Evolutionary conservation across 2,888 invertebrate genomes (phyloP).

Genomic region (Rotaria sp.): DNA sequence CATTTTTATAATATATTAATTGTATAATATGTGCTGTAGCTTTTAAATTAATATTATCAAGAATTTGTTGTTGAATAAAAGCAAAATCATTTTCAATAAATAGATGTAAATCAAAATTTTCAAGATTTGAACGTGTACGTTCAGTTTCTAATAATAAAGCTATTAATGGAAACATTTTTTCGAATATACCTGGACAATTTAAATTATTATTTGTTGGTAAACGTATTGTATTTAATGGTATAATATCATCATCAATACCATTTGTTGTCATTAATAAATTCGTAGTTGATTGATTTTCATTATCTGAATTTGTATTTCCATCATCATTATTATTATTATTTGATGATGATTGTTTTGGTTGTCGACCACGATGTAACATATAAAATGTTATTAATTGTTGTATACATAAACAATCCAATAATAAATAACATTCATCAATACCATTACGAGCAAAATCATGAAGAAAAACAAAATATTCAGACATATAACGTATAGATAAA

Average conservation of each 20-base stretch:
- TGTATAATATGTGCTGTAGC: slow-evolving; percentile 14
- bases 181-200: slow-evolving; percentile 20
- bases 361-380: slow-evolving; percentile 14
- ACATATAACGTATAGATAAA: slow-evolving; percentile 32
- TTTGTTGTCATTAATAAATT: background rate
- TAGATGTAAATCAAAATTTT: background rate
- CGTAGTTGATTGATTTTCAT: slow-evolving; percentile 16
- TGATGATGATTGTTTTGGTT: background rate
- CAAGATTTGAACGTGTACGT: background rate
- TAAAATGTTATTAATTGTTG: slow-evolving; percentile 31
- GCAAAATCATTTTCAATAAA: background rate
- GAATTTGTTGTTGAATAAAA: slow-evolving; percentile 28
- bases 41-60: slow-evolving; percentile 28
- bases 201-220: background rate
- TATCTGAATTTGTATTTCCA: background rate
- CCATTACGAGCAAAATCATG: slow-evolving; percentile 33
- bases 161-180: slow-evolving; percentile 30
- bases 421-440: background rate
- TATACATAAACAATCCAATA: background rate
- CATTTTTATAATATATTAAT: slow-evolving; percentile 26
- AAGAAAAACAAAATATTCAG: slow-evolving; percentile 30
- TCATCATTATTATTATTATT: background rate
- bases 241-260: background rate
- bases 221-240: slow-evolving; percentile 12
- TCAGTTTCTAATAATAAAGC: slow-evolving; percentile 1